Conservation (phyloP, 1,140 invertebrate genomes). For the Mercenaria mercenaria region DNA sequence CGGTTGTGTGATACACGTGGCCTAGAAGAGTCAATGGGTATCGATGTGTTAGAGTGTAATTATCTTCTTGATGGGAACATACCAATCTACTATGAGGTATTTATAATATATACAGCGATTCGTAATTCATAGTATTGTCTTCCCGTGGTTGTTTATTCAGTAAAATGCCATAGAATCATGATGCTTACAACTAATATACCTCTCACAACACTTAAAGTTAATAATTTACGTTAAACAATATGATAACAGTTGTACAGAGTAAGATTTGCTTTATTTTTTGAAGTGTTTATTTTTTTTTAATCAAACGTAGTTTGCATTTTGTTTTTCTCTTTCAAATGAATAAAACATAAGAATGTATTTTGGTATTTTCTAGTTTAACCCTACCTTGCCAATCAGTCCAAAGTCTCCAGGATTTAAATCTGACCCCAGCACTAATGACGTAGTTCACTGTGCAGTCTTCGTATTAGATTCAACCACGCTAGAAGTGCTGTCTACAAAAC, state of each 20-base stretch:
- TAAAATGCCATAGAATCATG: too few relatives aligned
- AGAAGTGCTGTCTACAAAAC: conserved; percentile 11
- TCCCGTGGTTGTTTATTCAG: too few relatives aligned
- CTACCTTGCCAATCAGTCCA: conserved; percentile 29
- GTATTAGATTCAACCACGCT: conserved; percentile 52
- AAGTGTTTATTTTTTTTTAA: too few relatives aligned
- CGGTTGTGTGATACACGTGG: conserved; percentile 74
- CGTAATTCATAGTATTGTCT: too few relatives aligned
- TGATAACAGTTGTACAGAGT: too few relatives aligned
- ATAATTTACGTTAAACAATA: too few relatives aligned
- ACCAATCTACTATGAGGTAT: conserved; percentile 63
- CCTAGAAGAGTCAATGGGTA: conserved; percentile 65
- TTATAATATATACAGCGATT: neutral
- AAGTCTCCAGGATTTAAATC: conserved; percentile 14
- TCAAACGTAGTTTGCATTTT: too few relatives aligned
- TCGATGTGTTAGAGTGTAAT: conserved; percentile 63
- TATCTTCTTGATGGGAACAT: conserved; percentile 70
- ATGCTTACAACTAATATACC: too few relatives aligned
- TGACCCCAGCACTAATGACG: conserved; percentile 37
- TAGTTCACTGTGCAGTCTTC: conserved; percentile 57
- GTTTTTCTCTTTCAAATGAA: too few relatives aligned
- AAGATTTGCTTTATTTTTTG: too few relatives aligned
- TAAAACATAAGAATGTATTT: too few relatives aligned
- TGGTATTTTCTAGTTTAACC: conserved; percentile 45
- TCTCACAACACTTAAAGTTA: too few relatives aligned